Evolutionary conservation across 1,140 invertebrate genomes (phyloP).

Genomic region (Brachionus rotundiformis): DNA sequence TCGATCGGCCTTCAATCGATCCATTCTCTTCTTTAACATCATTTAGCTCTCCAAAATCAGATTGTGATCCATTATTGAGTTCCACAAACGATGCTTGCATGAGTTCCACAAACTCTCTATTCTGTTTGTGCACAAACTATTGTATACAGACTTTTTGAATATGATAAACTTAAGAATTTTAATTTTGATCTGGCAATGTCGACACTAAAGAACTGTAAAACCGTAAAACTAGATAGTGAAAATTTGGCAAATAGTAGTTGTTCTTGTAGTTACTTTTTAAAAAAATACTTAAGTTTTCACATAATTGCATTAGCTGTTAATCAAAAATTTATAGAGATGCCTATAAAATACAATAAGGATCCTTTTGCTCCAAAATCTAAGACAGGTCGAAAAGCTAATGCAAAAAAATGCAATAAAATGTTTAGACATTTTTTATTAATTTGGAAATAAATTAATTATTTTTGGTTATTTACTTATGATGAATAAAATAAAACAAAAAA

Average conservation of each 20-base stretch:
- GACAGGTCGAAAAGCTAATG: background rate
- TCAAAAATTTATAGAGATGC: slow-evolving; percentile 7
- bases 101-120: too few species aligned
- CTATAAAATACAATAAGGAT: slow-evolving; percentile 5
- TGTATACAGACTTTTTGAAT: background rate
- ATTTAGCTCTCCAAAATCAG: too few species aligned
- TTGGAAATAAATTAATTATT: background rate
- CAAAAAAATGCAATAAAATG: background rate
- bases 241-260: background rate
- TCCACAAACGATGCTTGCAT: too few species aligned
- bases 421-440: too few species aligned
- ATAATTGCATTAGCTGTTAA: background rate
- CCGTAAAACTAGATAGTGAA: background rate
- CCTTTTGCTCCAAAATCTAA: slow-evolving; percentile 8
- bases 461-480: background rate
- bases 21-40: too few species aligned
- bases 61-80: too few species aligned
- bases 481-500: slow-evolving; percentile 14
- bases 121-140: too few species aligned
- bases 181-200: background rate
- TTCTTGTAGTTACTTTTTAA: background rate
- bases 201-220: background rate
- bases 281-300: background rate
- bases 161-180: background rate
- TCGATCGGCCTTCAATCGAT: too few species aligned